These are phyloP conservation scores for Andrena bucephala DNA, from an alignment of 2,888 invertebrate genomes.

Conservation along the genomic window DNA sequence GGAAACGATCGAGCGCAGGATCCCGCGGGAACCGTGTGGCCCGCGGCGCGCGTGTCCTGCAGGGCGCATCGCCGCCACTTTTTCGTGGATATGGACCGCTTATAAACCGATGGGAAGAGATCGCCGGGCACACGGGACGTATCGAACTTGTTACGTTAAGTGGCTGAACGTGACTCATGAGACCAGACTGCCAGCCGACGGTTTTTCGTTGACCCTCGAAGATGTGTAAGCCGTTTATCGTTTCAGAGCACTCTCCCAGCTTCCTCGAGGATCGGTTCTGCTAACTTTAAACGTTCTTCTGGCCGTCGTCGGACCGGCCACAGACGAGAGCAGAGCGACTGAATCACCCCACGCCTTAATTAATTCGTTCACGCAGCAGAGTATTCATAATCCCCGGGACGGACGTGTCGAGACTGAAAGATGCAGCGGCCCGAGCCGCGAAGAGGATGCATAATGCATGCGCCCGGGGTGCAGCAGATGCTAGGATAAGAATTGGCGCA, in stretches of 20 bases:
- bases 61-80: constrained; percentile 75
- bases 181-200: constrained; percentile 24
- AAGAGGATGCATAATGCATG: constrained; percentile 66
- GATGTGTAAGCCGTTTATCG: constrained; percentile 29
- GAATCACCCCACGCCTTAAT: constrained; percentile 8
- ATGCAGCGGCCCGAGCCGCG: constrained; percentile 18
- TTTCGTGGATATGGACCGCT: constrained; percentile 56
- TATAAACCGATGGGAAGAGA: constrained; percentile 61
- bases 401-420: background rate
- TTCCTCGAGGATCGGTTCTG: background rate
- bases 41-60: constrained; percentile 72
- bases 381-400: constrained; percentile 21
- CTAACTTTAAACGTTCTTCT: background rate
- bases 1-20: constrained; percentile 81
- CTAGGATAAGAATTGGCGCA: constrained; percentile 74
- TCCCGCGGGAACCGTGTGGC: constrained; percentile 78
- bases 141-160: constrained; percentile 73
- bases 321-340: background rate
- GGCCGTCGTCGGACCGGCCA: background rate
- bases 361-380: constrained; percentile 7
- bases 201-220: background rate
- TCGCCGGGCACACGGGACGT: constrained; percentile 63
- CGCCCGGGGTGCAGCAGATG: constrained; percentile 70
- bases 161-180: constrained; percentile 72
- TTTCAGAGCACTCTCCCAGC: constrained; percentile 18